Evolutionary conservation across 2,797 vertebrate species (phyloP), one percentile per base, ranked within the genome.

Genomic region (Ctenopoma kingsleyae): DNA sequence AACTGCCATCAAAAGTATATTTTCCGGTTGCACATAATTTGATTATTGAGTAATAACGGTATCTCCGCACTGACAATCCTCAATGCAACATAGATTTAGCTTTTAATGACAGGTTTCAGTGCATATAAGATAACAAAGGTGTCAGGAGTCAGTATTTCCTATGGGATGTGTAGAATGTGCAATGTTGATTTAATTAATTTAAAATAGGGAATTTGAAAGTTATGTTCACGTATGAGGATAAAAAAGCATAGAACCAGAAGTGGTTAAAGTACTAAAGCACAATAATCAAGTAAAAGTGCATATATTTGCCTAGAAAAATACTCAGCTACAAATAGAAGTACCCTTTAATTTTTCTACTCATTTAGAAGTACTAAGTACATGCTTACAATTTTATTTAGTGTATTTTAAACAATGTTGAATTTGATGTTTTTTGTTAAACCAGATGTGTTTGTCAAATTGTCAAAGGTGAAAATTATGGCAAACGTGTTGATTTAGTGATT

Each of bases 21-120:
- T 74, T 71, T 66, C 70, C 64, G 52, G 64, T 81, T 47, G 43
- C 19, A 60, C 41, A 44, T 55, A 4, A 15, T 35, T 9, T 5
- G 0, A 67, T 61, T 36, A 48, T 58, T 60, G 44, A 44, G 47
- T 16, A 62, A 74, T 36, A 54, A 50, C 22, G 27, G 22, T 3
- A 30, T 67, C 1, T 17, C 46, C 40, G 53, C 32, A 27, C 2
- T 9, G 16, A 51, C 22, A 0, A 67, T 36, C 36, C 35, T 10
- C 30, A 32, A 25, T 41, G 3, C 46, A 58, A 6, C 27, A 55
- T 32, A 57, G 50, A 65, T 25, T 23, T 0, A 6, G 17, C 8
- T 50, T 40, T 27, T 73, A 5, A 70, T 74, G 30, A 50, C 0
- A 38, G 19, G 23, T 8, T 19, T n/a, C 10, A 0, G 12, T 19